Conservation (phyloP, 1,140 invertebrate genomes). For the Ceratosolen solmsi region DNA sequence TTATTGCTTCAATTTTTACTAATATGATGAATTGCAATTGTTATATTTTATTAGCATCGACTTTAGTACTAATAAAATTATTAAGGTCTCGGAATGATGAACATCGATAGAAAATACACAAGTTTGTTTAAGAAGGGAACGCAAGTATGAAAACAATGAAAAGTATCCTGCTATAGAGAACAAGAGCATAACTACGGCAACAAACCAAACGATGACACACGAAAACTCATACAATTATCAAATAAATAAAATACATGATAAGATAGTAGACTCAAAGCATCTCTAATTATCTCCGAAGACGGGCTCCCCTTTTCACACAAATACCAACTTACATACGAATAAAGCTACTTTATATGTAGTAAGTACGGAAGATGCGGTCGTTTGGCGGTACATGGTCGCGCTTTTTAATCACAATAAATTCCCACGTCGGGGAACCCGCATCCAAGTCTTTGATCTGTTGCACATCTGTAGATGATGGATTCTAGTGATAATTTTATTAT, state of each 20-base stretch:
- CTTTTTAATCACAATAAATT: constrained; percentile 48
- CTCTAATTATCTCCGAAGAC: neutral
- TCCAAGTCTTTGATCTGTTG: constrained; percentile 17
- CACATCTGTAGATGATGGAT: neutral
- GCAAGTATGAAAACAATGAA: neutral
- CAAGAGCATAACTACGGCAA: neutral
- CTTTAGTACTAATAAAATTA: neutral
- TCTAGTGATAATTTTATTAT: neutral
- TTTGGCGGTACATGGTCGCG: neutral
- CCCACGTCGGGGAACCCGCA: neutral
- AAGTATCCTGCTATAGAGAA: neutral
- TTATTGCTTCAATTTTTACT: neutral
- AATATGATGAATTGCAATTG: neutral
- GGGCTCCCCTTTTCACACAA: neutral
- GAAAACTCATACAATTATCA: neutral
- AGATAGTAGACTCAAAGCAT: neutral
- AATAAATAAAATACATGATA: neutral
- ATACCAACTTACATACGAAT: neutral
- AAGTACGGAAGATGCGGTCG: neutral
- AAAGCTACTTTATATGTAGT: too few species aligned
- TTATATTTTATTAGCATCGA: neutral
- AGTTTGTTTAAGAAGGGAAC: neutral
- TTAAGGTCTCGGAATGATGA: neutral
- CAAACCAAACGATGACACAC: neutral
- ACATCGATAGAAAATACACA: neutral